Evolutionary conservation across 2,113 vertebrate species (phyloP).

Genomic region (Gadus macrocephalus): DNA sequence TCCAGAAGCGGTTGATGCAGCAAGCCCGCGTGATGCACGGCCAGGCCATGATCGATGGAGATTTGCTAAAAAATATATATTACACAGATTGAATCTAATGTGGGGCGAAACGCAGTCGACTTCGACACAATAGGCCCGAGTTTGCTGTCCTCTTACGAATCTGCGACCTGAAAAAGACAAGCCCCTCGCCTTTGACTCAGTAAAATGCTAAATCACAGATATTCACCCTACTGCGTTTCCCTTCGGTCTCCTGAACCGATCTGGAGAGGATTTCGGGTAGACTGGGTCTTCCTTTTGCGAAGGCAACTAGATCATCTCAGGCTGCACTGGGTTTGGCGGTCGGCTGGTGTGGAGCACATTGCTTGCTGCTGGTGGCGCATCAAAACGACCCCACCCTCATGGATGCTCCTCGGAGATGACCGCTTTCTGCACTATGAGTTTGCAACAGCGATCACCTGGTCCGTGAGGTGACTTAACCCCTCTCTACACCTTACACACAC

Average conservation of each 20-base stretch:
- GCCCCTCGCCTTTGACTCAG: conserved; percentile 2
- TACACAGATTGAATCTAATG: conserved; percentile 6
- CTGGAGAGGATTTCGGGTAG: conserved; percentile 1
- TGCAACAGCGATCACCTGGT: conserved; percentile 61
- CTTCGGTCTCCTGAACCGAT: neutral
- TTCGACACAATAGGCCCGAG: conserved; percentile 1
- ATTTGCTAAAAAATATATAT: neutral
- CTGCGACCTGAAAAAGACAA: conserved; percentile 20
- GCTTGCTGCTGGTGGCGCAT: conserved; percentile 53
- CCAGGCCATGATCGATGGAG: conserved; percentile 85
- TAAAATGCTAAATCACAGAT: neutral
- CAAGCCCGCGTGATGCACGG: conserved; percentile 95
- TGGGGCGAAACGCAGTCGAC: neutral
- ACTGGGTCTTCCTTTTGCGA: conserved; percentile 19
- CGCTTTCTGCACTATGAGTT: conserved; percentile 48
- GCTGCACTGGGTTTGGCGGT: conserved; percentile 41
- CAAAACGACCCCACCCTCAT: conserved; percentile 68
- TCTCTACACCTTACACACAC: conserved; percentile 23
- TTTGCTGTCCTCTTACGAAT: conserved; percentile 48
- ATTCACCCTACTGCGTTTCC: neutral
- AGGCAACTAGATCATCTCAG: conserved; percentile 18
- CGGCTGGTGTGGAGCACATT: conserved; percentile 41
- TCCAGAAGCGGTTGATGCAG: conserved; percentile 98
- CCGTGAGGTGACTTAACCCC: conserved; percentile 56
- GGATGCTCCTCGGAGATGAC: conserved; percentile 58